Base-by-base conservation (phyloP, 2,888 invertebrate genomes). In the Trichopoda pennipes region DNA sequence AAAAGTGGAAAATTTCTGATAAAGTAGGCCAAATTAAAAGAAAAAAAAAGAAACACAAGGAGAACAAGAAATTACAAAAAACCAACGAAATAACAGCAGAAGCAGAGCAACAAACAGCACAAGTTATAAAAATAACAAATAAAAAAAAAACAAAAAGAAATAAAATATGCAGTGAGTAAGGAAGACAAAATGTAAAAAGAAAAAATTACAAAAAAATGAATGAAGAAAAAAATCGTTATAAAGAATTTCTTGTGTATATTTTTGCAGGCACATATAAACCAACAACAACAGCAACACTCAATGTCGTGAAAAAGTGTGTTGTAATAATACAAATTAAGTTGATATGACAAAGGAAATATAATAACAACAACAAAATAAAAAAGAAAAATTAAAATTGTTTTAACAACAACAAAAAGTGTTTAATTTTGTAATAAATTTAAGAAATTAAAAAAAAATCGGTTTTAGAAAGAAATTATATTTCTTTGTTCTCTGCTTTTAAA, bases 51-150 rank as follows among this genome's bases (percentile, higher is more conserved):
- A 77, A 64, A 76, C 49, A 79, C 82, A 82, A 82, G 82, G 82
- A 80, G 82, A 82, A 82, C 82, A 82, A 82, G 82, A 82, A 82
- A 79, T 79, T 82, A 76, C 66, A 82, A 79, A 81, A 61, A 75
- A 75, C 47, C 75, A 72, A 63, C 79, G 75, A 79, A 79, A 82
- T 75, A 76, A 42, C 44, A 79, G 44, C 75, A 58, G 58, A 78
- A 70, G 73, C 73, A 56, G 55, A 80, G 73, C 69, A 74, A 78
- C 56, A 72, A 75, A 75, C 77, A 81, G 60, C 68, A 70, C 68
- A 70, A 69, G 49, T 68, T 74, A 55, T 55, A 73, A 79, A 68
- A 60, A 79, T 51, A 58, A n/a, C n/a, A n/a, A n/a, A n/a, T n/a
- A n/a, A n/a, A n/a, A n/a, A n/a, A n/a, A 77, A 38, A 38, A 38